Evolutionary conservation across 2,888 invertebrate species (phyloP), one percentile per base, ranked within the genome.

Genomic region (Nysson spinosus): DNA sequence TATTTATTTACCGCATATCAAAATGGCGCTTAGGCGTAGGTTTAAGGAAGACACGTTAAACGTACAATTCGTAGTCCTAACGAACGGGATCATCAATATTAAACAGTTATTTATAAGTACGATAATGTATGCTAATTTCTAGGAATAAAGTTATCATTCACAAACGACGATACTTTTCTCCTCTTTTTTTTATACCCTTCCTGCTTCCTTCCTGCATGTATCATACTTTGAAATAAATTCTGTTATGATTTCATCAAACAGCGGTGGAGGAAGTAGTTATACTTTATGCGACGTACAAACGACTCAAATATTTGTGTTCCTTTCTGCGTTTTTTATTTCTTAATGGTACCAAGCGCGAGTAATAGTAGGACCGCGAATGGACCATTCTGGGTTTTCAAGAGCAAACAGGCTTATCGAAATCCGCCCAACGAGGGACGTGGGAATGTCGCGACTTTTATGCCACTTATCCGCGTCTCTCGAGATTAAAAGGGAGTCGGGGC

Each of bases 371-470:
- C 54, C 56, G 68, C 69, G 70, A 71, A 75, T 80, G 75, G 78
- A 79, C 72, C 72, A 75, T 78, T 76, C 69, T 60, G 57, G 72
- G 63, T 49, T 64, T 60, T 46, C 52, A 20, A 64, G 72, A 42
- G 78, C 77, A 82, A 82, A 83, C 80, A 83, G 57, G 70, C 75
- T 84, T 84, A 85, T 84, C 84, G 69, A 72, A 76, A 78, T 74
- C 64, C 71, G 74, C 68, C 65, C 70, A 54, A 35, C 60, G 62
- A 61, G 61, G 70, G 72, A 79, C 83, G 85, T 85, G 83, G 84
- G 83, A 85, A 84, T 82, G 76, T 80, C 79, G 80, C 80, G 75
- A 78, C 78, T 83, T 80, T 80, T 79, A 78, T 71, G 72, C 78
- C 81, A 83, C 81, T 81, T 82, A 80, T 82, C 63, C 81, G 76